Evolutionary conservation across 2,113 vertebrate species (phyloP), one percentile per base, ranked within the genome.

Genomic region (Ifrita kowaldi): DNA sequence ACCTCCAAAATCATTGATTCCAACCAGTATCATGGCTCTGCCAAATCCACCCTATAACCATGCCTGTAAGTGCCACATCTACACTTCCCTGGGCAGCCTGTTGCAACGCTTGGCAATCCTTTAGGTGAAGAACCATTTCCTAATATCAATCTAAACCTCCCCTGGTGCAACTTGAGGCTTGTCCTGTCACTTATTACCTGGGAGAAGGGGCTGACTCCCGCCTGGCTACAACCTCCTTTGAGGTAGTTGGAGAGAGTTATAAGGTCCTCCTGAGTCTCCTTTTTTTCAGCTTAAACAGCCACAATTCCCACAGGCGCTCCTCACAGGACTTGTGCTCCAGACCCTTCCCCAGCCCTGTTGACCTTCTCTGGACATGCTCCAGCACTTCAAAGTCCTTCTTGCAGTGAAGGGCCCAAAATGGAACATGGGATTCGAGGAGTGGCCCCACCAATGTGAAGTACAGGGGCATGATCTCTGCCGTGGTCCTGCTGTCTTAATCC

Each of bases 361-460:
- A 30, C n/a, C 26, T 74, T 20, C 42, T 57, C 57, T 44, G 50
- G 37, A 70, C 35, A 14, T 0, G 2, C 6, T 64, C n/a, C 30
- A 67, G n/a, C 26, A 28, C 27, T 6, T 33, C 47, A 55, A 7
- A 28, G 19, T 18, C 30, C 23, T 71, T 67, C 60, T 23, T 68
- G 26, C 22, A 80, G 30, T 35, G 47, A 67, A 67, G 18, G 8
- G 22, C n/a, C 30, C 39, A 47, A 73, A 73, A 67, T 0, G 0
- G n/a, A 67, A 35, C 1, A 4, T 0, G 4, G 24, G 13, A 60
- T 55, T 53, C 0, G 0, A 32, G 30, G 20, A 53, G 46, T 9
- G 4, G 26, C 15, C 8, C 23, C 52, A 64, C 10, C 10, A 35
- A 10, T 21, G 15, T 16, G 3, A 59, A 33, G 15, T 47, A 67